phyloP scores from a whole-genome alignment of 2,888 invertebrate species.

The Caenorhabditis sp. region DNA sequence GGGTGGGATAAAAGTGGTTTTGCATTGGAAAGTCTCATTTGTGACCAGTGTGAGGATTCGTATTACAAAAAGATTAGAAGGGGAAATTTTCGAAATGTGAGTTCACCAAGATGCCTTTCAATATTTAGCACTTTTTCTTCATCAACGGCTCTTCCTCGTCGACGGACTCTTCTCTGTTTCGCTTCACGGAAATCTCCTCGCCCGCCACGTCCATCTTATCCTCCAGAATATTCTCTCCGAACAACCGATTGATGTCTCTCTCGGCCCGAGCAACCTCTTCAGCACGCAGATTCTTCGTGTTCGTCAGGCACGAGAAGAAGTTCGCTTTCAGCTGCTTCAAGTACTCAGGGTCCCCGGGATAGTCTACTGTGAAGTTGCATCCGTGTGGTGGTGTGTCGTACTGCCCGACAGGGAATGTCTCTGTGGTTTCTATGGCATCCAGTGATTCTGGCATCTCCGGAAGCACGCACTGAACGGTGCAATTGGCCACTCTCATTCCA shows the following conservation, averaged over 20 bases:
- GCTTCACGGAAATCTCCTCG: background rate
- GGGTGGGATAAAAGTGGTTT: no score
- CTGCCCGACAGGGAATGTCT: background rate
- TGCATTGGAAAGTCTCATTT: no score
- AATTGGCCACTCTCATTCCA: slow-evolving; percentile 43
- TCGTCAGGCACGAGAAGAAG: slow-evolving; percentile 17
- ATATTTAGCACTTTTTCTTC: slow-evolving; percentile 7
- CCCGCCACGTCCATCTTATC: slow-evolving; percentile 1
- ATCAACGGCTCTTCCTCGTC: slow-evolving; percentile 9
- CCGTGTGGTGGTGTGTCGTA: slow-evolving; percentile 12
- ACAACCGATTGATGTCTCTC: slow-evolving; percentile 2
- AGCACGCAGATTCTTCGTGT: background rate
- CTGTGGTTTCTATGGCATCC: background rate
- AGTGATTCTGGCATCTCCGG: slow-evolving; percentile 6
- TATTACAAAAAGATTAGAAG: no score
- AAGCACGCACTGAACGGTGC: slow-evolving; percentile 34
- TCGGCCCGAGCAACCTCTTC: background rate
- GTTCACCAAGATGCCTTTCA: no score
- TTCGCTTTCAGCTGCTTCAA: slow-evolving; percentile 1
- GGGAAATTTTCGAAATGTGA: no score
- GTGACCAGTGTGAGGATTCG: no score
- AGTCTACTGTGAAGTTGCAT: background rate
- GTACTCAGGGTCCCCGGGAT: slow-evolving; percentile 7
- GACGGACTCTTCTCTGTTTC: background rate
- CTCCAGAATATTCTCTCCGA: slow-evolving; percentile 17